Conservation (phyloP, 1,140 invertebrate genomes). For the Luehdorfia chinensis region DNA sequence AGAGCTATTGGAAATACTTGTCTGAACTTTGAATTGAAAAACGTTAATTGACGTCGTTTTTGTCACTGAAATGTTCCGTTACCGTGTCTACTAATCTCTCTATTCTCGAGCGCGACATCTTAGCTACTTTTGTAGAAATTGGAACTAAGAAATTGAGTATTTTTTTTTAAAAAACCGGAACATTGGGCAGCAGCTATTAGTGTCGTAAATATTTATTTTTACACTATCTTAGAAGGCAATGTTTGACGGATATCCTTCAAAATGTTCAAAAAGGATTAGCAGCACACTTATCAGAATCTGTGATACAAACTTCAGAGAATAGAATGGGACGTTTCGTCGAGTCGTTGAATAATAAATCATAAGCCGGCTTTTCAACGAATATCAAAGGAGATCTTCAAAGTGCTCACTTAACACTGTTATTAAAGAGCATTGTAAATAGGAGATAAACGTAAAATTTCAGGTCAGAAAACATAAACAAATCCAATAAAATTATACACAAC, state of each 20-base stretch:
- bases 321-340: constrained; percentile 34
- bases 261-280: constrained; percentile 1
- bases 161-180: constrained; percentile 22
- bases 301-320: constrained; percentile 22
- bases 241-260: neutral
- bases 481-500: neutral
- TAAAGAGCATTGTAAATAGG: constrained; percentile 46
- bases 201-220: neutral
- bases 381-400: constrained; percentile 58
- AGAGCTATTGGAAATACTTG: constrained; percentile 63
- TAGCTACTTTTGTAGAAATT: constrained; percentile 35
- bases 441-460: constrained; percentile 29
- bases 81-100: constrained; percentile 50
- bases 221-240: neutral
- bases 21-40: constrained; percentile 54
- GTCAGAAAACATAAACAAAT: constrained; percentile 1
- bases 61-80: constrained; percentile 52
- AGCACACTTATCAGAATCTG: neutral
- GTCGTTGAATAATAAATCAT: constrained; percentile 60
- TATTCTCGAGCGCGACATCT: constrained; percentile 37
- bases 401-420: constrained; percentile 53
- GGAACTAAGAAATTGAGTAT: constrained; percentile 32
- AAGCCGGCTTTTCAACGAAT: constrained; percentile 39
- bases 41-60: constrained; percentile 70
- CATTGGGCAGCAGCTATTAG: constrained; percentile 12